phyloP scores from a whole-genome alignment of 30 jellyfish, hydroid and myxozoan genomes.

The Catostylus mosaicus region DNA sequence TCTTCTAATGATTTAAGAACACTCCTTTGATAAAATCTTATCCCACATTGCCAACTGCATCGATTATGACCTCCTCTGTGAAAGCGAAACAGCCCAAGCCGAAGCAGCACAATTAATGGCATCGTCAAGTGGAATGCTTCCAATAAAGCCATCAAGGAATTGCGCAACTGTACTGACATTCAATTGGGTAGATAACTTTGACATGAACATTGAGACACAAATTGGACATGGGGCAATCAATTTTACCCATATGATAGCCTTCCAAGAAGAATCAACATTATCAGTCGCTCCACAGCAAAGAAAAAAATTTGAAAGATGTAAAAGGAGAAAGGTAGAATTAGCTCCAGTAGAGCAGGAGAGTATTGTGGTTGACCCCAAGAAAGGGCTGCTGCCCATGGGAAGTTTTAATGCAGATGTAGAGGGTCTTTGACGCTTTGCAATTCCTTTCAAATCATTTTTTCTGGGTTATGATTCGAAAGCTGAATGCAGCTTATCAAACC shows the following conservation, averaged over 20 bases:
- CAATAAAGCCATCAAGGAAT: slow-evolving; percentile 5
- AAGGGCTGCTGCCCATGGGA: no score
- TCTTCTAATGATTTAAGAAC: neutral
- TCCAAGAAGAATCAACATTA: no score
- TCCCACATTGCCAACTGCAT: slow-evolving; percentile 53
- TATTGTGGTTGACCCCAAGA: no score
- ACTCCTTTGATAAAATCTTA: neutral
- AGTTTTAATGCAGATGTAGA: no score
- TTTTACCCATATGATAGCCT: slow-evolving; percentile 51
- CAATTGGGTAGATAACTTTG: slow-evolving; percentile 64
- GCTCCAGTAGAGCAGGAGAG: no score
- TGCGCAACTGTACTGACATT: slow-evolving; percentile 12
- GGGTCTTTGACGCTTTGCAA: no score
- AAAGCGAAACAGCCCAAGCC: slow-evolving; percentile 53
- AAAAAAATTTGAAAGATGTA: no score
- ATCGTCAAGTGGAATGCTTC: neutral
- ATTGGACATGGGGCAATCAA: slow-evolving; percentile 43
- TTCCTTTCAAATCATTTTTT: no score
- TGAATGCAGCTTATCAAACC: no score
- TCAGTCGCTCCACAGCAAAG: no score
- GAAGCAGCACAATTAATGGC: slow-evolving; percentile 32
- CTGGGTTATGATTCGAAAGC: no score
- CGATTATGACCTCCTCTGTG: slow-evolving; percentile 25
- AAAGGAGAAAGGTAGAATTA: no score
- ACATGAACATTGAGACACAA: slow-evolving; percentile 12